Base-by-base conservation (phyloP, 2,113 vertebrate genomes). In the Solea solea region DNA sequence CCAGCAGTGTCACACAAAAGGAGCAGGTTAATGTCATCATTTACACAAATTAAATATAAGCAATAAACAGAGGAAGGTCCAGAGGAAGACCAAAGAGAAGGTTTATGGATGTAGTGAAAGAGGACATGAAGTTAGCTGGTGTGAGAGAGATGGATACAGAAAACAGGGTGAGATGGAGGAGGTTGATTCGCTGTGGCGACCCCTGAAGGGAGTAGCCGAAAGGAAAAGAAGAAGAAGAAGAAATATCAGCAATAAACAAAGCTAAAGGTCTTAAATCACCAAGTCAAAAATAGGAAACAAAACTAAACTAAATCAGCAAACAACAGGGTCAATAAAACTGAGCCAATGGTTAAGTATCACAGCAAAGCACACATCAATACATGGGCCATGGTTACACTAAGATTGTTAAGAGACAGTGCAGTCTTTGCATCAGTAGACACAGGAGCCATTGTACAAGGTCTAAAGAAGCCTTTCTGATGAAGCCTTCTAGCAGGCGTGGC, bases 381-480 rank as follows among this genome's bases (percentile, higher is more conserved):
- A 41, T 45, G 46, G 44, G 1, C 48, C 65, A 49, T 25, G 62
- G 70, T 55, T 58, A 63, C 67, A 21, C 57, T 69, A 74, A 44
- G 60, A 60, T 49, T 69, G 71, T 78, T 76, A 83, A 69, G 72
- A 15, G 63, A 80, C 84, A 86, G 68, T 78, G 80, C 60, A 72
- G 51, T 63, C 80, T 82, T 83, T 82, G 67, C 83, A 64, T 82
- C 69, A 45, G 71, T 80, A 65, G 50, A 92, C 90, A 93, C 84
- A 89, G 74, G 62, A 1, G 56, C 56, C 84, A 86, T 93, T 94
- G 92, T 94, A 14, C 49, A 14, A 54, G 34, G 12, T 54, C 79
- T 80, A 62, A 90, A 91, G 74, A 77, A 71, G 69, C 76, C 87
- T 84, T 91, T 92, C 82, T 92, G 68, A 88, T 45, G 76, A 71